These are phyloP conservation scores for Synodontis membranacea DNA, from an alignment of 2,113 vertebrate genomes.

Conservation along the genomic window DNA sequence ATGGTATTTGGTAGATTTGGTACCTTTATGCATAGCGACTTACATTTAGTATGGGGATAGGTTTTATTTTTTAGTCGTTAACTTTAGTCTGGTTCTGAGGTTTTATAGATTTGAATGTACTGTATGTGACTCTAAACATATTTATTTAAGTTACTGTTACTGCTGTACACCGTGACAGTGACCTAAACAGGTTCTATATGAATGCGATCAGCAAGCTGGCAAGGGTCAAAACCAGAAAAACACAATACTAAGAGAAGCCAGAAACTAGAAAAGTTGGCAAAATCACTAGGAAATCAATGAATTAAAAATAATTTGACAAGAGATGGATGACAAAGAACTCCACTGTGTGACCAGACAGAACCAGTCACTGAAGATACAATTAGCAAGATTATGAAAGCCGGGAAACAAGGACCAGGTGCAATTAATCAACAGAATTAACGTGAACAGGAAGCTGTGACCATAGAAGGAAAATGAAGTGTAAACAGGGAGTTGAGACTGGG, in stretches of 20 bases:
- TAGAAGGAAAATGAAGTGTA: background rate
- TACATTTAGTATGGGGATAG: background rate
- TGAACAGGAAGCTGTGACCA: background rate
- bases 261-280: background rate
- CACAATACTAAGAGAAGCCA: background rate
- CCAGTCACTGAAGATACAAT: background rate
- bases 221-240: slow-evolving; percentile 2
- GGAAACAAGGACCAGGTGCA: background rate
- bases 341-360: background rate
- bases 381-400: background rate
- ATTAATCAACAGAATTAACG: background rate
- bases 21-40: background rate
- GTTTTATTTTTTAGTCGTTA: background rate
- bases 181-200: background rate
- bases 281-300: background rate
- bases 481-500: background rate
- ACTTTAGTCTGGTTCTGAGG: background rate
- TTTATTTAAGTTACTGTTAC: background rate
- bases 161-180: background rate
- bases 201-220: background rate
- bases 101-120: background rate
- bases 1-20: background rate
- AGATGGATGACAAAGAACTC: background rate
- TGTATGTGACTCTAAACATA: background rate
- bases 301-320: background rate